Conservation (phyloP, 1,140 invertebrate genomes). For the Pseudomyrmex dendroicus region DNA sequence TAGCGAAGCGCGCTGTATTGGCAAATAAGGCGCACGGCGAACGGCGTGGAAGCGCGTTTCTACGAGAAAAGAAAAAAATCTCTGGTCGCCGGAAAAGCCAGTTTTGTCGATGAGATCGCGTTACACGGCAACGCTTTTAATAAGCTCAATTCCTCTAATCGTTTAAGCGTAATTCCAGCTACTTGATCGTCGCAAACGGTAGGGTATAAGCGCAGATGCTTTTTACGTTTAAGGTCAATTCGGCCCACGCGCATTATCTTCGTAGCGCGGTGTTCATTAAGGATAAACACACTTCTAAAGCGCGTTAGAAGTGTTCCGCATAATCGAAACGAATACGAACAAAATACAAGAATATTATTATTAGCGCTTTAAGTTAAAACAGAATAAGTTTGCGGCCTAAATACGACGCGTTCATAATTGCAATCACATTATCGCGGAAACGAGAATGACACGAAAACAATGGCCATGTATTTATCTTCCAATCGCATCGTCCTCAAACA, state of each 20-base stretch:
- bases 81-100: conserved; percentile 9
- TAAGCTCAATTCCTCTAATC: conserved; percentile 51
- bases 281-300: not conserved
- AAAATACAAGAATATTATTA: not conserved
- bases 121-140: conserved; percentile 33
- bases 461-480: too few species aligned
- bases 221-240: conserved; percentile 46
- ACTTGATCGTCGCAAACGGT: conserved; percentile 28
- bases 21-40: not conserved
- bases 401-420: conserved; percentile 4
- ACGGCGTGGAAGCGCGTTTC: not conserved
- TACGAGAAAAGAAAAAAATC: not conserved
- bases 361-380: too few species aligned
- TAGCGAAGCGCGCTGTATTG: not conserved
- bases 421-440: not conserved
- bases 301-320: not conserved
- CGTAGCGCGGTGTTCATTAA: conserved; percentile 16
- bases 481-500: too few species aligned
- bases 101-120: conserved; percentile 26
- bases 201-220: conserved; percentile 15
- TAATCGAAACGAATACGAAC: conserved; percentile 10
- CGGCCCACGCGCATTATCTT: conserved; percentile 42
- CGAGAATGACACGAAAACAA: not conserved
- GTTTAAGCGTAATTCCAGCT: conserved; percentile 52
- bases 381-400: conserved; percentile 4